phyloP scores from a whole-genome alignment of 2,113 vertebrate species.

The Xenopus tropicalis region UCB_Xtro_10.0 CM004446.2:125187001-125187500 shows the following conservation, averaged over 20 bases:
- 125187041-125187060: too few relatives aligned
- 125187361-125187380: constrained; percentile 55
- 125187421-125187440: constrained; percentile 65
- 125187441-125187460: constrained; percentile 68
- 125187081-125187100: too few relatives aligned
- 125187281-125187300: constrained; percentile 70
- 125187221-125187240: too few relatives aligned
- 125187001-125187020: too few relatives aligned
- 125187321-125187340: constrained; percentile 53
- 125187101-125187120: too few relatives aligned
- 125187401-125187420: constrained; percentile 68
- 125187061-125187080: too few relatives aligned
- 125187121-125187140: too few relatives aligned
- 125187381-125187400: constrained; percentile 53
- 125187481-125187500: constrained; percentile 21
- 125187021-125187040: too few relatives aligned
- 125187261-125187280: constrained; percentile 67
- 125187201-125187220: too few relatives aligned
- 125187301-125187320: constrained; percentile 53
- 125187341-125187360: constrained; percentile 46
- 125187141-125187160: too few relatives aligned
- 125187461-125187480: constrained; percentile 68
- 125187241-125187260: constrained; percentile 85
- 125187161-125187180: too few relatives aligned
- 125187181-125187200: too few relatives aligned